phyloP scores from a whole-genome alignment of 2,113 vertebrate species.

The Archocentrus centrarchus region DNA sequence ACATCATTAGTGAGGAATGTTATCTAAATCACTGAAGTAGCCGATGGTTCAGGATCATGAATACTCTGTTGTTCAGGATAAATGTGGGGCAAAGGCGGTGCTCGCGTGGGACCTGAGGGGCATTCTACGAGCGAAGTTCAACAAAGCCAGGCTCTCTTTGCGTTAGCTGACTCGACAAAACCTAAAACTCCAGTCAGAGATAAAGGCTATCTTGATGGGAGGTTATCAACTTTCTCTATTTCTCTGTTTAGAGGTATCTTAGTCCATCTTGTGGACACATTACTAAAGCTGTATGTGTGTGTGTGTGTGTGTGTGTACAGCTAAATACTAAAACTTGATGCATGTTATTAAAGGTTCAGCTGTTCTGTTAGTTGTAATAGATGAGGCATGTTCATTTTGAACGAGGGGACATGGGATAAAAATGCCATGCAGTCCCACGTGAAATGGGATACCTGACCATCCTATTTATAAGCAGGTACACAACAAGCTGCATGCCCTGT shows the following conservation, averaged over 20 bases:
- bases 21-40: conserved; percentile 21
- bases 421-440: neutral
- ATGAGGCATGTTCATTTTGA: neutral
- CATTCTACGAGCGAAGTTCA: neutral
- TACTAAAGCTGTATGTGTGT: too few relatives aligned
- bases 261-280: neutral
- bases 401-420: neutral
- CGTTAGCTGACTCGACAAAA: neutral
- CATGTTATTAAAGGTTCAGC: neutral
- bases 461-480: neutral
- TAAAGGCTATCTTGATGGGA: too few relatives aligned
- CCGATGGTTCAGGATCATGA: neutral
- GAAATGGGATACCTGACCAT: neutral
- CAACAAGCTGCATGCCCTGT: rapidly evolving
- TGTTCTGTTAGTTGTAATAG: too few relatives aligned
- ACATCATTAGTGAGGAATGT: conserved; percentile 1
- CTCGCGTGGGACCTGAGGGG: neutral
- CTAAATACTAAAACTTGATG: neutral
- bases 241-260: too few relatives aligned
- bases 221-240: too few relatives aligned
- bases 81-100: neutral
- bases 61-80: neutral
- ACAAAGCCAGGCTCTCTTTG: neutral
- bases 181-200: too few relatives aligned
- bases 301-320: too few relatives aligned